Evolutionary conservation across 2,888 invertebrate genomes (phyloP).

Genomic region (Dolichomitus sp.): DNA sequence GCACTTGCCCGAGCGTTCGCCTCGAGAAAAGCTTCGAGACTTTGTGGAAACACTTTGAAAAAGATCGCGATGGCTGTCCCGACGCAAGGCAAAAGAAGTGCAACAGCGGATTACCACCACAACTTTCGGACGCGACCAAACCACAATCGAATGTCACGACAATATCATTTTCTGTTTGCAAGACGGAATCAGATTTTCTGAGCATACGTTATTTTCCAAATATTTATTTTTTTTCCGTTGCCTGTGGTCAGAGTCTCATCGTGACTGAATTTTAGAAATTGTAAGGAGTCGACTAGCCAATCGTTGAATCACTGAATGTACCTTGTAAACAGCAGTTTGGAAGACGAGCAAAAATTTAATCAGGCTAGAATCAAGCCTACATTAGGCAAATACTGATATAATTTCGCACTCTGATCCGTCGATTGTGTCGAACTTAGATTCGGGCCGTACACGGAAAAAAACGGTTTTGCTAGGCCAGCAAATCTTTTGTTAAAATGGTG

Average conservation of each 20-base stretch:
- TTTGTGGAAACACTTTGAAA: constrained; percentile 50
- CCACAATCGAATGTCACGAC: constrained; percentile 30
- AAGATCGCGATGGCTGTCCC: constrained; percentile 15
- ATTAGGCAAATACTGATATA: no score
- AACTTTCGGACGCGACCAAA: constrained; percentile 7
- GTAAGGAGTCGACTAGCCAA: constrained; percentile 34
- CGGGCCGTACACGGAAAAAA: no score
- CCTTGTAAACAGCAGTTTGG: background rate
- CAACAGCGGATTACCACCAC: constrained; percentile 42
- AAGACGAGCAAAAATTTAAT: background rate
- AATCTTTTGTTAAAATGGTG: no score
- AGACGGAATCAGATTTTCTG: constrained; percentile 25
- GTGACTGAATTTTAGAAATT: constrained; percentile 36
- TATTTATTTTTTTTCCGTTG: constrained; percentile 8
- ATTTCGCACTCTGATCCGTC: no score
- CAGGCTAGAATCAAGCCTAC: no score
- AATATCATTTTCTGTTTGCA: constrained; percentile 38
- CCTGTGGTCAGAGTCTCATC: constrained; percentile 1
- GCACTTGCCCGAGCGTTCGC: constrained; percentile 49
- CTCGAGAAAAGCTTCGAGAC: constrained; percentile 47
- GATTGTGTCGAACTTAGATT: no score
- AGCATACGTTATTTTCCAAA: constrained; percentile 25
- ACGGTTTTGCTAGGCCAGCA: no score
- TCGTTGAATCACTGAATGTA: constrained; percentile 19
- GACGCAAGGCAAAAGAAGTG: constrained; percentile 23